These are phyloP conservation scores for Odontesthes bonariensis DNA, from an alignment of 2,113 vertebrate species.

Conservation along the genomic window DNA sequence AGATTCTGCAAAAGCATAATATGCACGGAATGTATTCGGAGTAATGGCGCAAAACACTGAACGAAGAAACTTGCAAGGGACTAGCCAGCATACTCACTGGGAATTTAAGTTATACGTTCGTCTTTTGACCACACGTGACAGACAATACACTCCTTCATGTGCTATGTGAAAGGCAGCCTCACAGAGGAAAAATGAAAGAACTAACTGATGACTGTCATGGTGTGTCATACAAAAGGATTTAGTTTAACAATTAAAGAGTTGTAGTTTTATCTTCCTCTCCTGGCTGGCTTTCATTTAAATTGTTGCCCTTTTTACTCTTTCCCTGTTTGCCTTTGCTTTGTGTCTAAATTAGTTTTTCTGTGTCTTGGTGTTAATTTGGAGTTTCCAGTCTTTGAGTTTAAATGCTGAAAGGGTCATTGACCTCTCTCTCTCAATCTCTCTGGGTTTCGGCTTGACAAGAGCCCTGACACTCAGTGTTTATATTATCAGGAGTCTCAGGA, in stretches of 20 bases:
- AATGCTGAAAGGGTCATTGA: slow-evolving; percentile 8
- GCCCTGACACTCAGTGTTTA: slow-evolving; percentile 41
- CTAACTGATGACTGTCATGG: slow-evolving; percentile 9
- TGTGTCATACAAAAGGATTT: slow-evolving; percentile 14
- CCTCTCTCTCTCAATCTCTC: neutral
- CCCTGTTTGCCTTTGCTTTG: neutral
- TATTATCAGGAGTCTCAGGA: slow-evolving; percentile 31
- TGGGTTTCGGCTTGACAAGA: slow-evolving; percentile 35
- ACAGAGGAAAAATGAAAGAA: slow-evolving; percentile 18
- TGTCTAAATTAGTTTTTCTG: neutral
- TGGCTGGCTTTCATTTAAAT: neutral
- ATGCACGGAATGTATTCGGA: neutral
- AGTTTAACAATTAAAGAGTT: neutral
- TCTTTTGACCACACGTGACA: slow-evolving; percentile 26
- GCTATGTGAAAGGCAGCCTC: slow-evolving; percentile 33
- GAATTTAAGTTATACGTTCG: slow-evolving; percentile 29
- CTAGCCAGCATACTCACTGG: slow-evolving; percentile 11
- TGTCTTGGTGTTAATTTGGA: neutral
- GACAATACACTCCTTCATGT: slow-evolving; percentile 29
- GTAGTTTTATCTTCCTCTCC: slow-evolving; percentile 5
- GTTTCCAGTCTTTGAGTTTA: slow-evolving; percentile 21
- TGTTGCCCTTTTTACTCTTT: neutral
- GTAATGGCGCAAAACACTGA: slow-evolving; percentile 26
- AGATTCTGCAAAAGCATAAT: slow-evolving; percentile 37
- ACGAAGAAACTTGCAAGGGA: slow-evolving; percentile 11